These are phyloP conservation scores for Drosophila sulfurigaster DNA, from an alignment of 1,140 invertebrate genomes.

Conservation along the genomic window DNA sequence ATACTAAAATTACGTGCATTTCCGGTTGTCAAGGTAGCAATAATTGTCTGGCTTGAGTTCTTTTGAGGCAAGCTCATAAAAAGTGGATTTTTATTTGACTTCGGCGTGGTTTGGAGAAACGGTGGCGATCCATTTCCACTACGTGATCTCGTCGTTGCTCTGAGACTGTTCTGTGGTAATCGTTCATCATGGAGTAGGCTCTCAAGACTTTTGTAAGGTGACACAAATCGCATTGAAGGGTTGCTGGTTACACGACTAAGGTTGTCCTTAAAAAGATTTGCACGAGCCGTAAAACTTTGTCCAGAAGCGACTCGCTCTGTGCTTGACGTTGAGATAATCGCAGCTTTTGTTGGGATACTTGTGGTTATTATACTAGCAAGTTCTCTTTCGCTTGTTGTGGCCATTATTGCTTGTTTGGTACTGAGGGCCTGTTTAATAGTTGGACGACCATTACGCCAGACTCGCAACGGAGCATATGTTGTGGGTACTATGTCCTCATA, in stretches of 20 bases:
- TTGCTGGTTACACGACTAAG: slow-evolving; percentile 66
- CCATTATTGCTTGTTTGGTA: slow-evolving; percentile 30
- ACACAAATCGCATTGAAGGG: slow-evolving; percentile 72
- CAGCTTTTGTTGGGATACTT: slow-evolving; percentile 26
- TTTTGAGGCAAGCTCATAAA: slow-evolving; percentile 42
- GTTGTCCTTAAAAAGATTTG: slow-evolving; percentile 68
- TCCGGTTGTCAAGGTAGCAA: slow-evolving; percentile 56
- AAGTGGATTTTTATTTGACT: slow-evolving; percentile 62
- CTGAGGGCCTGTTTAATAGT: slow-evolving; percentile 58
- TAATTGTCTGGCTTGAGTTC: slow-evolving; percentile 58
- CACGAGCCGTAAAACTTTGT: slow-evolving; percentile 65
- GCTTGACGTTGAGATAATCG: slow-evolving; percentile 25
- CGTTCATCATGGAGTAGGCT: slow-evolving; percentile 77
- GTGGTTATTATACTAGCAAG: slow-evolving; percentile 12
- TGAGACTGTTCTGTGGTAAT: slow-evolving; percentile 39
- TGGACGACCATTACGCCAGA: slow-evolving; percentile 77
- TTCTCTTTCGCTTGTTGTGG: not conserved
- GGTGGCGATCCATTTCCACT: slow-evolving; percentile 39
- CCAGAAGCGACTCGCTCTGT: slow-evolving; percentile 35
- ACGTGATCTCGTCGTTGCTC: slow-evolving; percentile 55
- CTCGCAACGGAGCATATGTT: slow-evolving; percentile 78
- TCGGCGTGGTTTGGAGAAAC: slow-evolving; percentile 62
- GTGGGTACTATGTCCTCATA: slow-evolving; percentile 74
- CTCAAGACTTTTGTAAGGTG: slow-evolving; percentile 81
- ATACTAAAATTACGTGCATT: slow-evolving; percentile 74